Base-by-base conservation (phyloP, 2,888 invertebrate species). In the Plutella xylostella region DNA sequence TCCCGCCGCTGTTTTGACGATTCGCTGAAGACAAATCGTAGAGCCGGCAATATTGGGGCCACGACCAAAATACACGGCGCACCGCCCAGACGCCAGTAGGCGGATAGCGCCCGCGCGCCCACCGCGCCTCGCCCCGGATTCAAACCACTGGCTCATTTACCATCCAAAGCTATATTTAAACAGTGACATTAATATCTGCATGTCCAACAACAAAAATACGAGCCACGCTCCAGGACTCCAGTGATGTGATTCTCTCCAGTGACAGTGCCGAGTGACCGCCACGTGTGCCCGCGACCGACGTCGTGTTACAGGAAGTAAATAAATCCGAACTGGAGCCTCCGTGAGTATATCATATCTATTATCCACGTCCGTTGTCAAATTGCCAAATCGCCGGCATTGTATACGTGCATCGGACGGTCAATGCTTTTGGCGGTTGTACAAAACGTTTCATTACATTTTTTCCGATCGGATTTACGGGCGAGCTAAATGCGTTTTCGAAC, bases 31-130 rank as follows among this genome's bases (percentile, higher is more conserved):
- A 82, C 74, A 78, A 73, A 82, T 80, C 65, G 79, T 76, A 71
- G 73, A 79, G 76, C 60, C 68, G 72, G 56, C 73, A 54, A 64
- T 66, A 82, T 79, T 78, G 82, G 75, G 83, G 83, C 78, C 83
- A 80, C 68, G 74, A 78, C 83, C 63, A 72, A 83, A 83, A 83
- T 82, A 82, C 76, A 75, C 72, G 70, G 68, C 72, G 69, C 62
- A 60, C 63, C 56, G 62, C 63, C 61, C 71, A 66, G 70, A 63
- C 75, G 74, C 68, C 79, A 80, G 82, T 79, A 78, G 74, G 75
- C 72, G 77, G 68, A 68, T 66, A 72, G 72, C 78, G 79, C 78
- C 80, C 70, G 62, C 66, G 72, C 72, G 72, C 80, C 75, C 67
- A 72, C 72, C 73, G 77, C 76, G 72, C 80, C 68, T 57, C 63